These are phyloP conservation scores for Platichthys stellatus DNA, from an alignment of 2,113 vertebrate genomes.

Conservation along the genomic window DNA sequence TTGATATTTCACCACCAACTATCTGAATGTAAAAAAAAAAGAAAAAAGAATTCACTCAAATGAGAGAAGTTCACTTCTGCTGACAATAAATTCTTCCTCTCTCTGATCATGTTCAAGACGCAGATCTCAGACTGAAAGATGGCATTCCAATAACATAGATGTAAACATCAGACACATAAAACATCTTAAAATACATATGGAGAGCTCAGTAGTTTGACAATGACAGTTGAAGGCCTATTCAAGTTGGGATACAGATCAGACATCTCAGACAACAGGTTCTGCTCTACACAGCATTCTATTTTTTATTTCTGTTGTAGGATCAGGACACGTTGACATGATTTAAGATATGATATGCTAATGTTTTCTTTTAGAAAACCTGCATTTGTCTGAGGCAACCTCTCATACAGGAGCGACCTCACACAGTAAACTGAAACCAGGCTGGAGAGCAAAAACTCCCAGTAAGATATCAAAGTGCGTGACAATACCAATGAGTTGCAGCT, in stretches of 20 bases:
- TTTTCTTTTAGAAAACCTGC: not conserved
- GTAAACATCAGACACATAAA: not conserved
- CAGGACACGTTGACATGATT: not conserved
- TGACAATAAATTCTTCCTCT: no score
- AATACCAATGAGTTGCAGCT: conserved; percentile 38
- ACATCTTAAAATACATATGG: not conserved
- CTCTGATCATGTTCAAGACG: no score
- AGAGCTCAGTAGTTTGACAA: not conserved
- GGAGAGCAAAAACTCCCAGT: conserved; percentile 19
- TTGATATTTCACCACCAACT: conserved; percentile 21
- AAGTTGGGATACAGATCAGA: no score
- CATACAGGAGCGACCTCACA: conserved; percentile 21
- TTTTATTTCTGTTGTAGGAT: not conserved
- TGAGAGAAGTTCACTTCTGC: not conserved
- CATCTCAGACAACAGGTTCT: no score
- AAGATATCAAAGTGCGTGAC: conserved; percentile 40
- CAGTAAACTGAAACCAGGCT: conserved; percentile 23
- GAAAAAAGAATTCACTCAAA: not conserved
- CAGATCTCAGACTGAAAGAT: no score
- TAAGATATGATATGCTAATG: not conserved
- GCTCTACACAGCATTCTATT: no score
- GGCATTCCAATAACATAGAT: not conserved
- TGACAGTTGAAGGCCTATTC: not conserved
- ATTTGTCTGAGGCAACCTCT: conserved; percentile 10
- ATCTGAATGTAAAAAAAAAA: not conserved